phyloP scores from a whole-genome alignment of 2,888 invertebrate genomes.

The Cosmopolites sordidus region DNA sequence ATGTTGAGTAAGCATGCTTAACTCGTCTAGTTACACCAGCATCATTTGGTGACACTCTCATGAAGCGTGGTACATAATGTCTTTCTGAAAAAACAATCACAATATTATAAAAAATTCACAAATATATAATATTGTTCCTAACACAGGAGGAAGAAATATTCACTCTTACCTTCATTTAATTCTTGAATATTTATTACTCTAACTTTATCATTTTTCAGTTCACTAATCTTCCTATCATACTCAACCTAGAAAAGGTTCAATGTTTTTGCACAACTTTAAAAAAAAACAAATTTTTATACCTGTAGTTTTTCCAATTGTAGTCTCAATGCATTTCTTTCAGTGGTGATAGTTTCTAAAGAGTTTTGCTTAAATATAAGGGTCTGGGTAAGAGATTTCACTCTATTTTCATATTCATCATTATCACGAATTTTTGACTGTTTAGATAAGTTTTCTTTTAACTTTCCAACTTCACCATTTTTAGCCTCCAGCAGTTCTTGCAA shows the following conservation, averaged over 20 bases:
- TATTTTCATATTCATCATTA: constrained; percentile 50
- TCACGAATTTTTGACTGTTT: constrained; percentile 47
- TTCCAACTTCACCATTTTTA: constrained; percentile 45
- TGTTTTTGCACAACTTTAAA: not conserved
- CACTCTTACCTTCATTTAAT: constrained; percentile 55
- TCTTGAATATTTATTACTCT: constrained; percentile 58
- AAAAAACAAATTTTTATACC: constrained; percentile 47
- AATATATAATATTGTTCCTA: no score
- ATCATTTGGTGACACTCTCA: constrained; percentile 73
- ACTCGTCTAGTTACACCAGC: constrained; percentile 69
- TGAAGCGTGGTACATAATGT: constrained; percentile 64
- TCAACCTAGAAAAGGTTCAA: constrained; percentile 52
- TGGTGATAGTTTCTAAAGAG: constrained; percentile 73
- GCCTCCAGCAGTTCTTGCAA: constrained; percentile 44
- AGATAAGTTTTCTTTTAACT: constrained; percentile 46
- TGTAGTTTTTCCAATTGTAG: constrained; percentile 79
- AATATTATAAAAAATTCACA: no score
- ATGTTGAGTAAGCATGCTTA: constrained; percentile 70
- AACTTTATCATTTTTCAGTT: constrained; percentile 52
- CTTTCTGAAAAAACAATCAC: no score
- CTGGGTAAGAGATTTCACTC: constrained; percentile 66
- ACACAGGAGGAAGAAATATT: no score
- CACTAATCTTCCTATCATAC: constrained; percentile 55
- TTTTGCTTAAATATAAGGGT: constrained; percentile 82
- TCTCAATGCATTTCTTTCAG: constrained; percentile 79